Evolutionary conservation across 1,140 invertebrate genomes (phyloP).

Genomic region (Heliconius himera): DNA sequence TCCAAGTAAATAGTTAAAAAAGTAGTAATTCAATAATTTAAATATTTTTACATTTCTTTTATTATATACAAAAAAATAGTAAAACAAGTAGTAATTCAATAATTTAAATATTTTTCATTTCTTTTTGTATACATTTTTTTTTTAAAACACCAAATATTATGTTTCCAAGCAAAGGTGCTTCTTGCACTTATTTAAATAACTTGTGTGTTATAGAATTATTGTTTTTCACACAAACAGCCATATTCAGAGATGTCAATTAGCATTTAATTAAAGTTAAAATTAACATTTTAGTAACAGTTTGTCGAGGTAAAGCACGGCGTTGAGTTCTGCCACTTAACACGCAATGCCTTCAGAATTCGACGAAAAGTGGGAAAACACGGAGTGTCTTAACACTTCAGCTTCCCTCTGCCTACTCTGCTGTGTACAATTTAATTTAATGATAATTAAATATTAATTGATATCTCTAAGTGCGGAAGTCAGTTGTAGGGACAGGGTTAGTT

Average conservation of each 20-base stretch:
- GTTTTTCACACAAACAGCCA: background rate
- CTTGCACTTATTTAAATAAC: constrained; percentile 1
- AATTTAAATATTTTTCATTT: no score
- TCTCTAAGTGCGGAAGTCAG: background rate
- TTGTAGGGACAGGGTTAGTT: constrained; percentile 26
- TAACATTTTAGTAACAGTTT: no score
- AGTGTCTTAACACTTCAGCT: background rate
- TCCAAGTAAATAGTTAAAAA: no score
- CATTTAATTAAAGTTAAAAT: background rate
- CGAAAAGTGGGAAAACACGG: no score
- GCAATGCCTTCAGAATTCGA: no score
- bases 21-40: no score
- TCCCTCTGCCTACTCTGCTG: no score
- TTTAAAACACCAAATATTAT: background rate
- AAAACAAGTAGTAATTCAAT: no score
- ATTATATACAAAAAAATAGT: no score
- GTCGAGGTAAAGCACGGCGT: background rate
- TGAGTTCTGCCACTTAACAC: no score
- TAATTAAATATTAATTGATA: background rate
- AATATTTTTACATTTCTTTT: no score
- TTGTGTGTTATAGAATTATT: background rate
- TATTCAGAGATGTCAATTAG: background rate
- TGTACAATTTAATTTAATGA: background rate
- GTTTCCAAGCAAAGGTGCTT: constrained; percentile 16
- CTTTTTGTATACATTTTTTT: no score